Evolutionary conservation across 2,113 vertebrate species (phyloP), one percentile per base, ranked within the genome.

Genomic region (Semnopithecus entellus): DNA sequence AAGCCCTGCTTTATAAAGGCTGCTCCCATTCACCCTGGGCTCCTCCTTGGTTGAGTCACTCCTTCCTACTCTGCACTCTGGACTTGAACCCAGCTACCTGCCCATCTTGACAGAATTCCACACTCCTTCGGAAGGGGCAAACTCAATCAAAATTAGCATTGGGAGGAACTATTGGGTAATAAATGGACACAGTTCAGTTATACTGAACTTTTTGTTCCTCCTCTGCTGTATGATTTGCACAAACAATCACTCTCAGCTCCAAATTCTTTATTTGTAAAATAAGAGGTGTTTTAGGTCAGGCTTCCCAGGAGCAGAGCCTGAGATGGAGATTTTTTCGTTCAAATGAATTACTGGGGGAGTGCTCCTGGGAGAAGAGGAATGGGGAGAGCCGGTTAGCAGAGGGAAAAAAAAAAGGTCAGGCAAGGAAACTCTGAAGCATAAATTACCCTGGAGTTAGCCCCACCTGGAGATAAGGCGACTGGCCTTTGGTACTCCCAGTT

Each of bases 321-420:
- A 68, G 18, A 16, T 57, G 25, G 66, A 43, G 66, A 40, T 9
- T 30, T 72, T 30, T n/a, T 40, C 13, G 10, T 30, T 64, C 72
- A 76, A 57, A 61, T 11, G 3, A 23, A 57, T 66, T 68, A 23
- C 7, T 50, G 10, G 52, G 14, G 45, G 18, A 55, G 35, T 32
- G 3, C 17, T 73, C 73, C 83, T 25, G 20, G 18, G 35, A 83
- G 48, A 81, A 32, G 13, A 13, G 12, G 3, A 27, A 22, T 18
- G 2, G 4, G 8, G 20, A 9, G 75, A 68, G 43, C 8, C 79
- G 27, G 3, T 10, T 32, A 1, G 17, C 16, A 9, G 2, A 8
- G 16, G 3, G 55, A 64, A 27, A 30, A 13, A 75, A 23, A 43
- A 68, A 52, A 89, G 50, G 9, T 25, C 13, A 70, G 18, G 68